Evolutionary conservation across 2,797 vertebrate genomes (phyloP).

Genomic region (Babyrousa celebensis): DNA sequence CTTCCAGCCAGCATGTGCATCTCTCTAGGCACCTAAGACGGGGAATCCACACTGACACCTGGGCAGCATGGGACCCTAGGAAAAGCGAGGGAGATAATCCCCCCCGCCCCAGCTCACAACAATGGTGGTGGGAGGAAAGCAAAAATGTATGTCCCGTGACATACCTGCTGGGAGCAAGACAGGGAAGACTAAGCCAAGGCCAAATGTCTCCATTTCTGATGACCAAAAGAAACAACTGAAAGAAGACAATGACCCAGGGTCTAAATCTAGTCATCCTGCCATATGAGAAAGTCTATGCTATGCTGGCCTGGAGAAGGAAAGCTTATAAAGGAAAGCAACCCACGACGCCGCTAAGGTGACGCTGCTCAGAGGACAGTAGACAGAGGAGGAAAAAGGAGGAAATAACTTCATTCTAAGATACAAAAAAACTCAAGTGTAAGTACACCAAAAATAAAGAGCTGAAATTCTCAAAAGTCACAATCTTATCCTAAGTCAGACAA

Average conservation of each 20-base stretch:
- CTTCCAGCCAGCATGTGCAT: conserved; percentile 69
- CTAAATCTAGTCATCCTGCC: background rate
- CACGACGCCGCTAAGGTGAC: background rate
- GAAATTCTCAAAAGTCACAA: background rate
- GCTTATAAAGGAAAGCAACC: background rate
- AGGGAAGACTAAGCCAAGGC: conserved; percentile 20
- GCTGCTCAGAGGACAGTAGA: background rate
- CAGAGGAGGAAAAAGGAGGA: background rate
- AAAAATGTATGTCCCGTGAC: background rate
- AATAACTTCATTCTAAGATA: background rate
- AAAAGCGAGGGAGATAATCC: background rate
- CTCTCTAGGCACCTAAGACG: conserved; percentile 68
- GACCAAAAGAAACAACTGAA: background rate
- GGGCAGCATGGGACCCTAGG: conserved; percentile 58
- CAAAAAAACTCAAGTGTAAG: background rate
- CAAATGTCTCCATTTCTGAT: conserved; percentile 25
- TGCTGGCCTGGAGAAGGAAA: background rate
- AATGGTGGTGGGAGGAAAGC: conserved; percentile 10
- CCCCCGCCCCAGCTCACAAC: background rate
- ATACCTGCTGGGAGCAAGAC: background rate
- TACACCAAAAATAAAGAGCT: background rate
- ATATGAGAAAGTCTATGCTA: background rate
- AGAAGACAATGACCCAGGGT: background rate
- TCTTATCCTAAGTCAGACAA: background rate
- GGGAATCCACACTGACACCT: background rate